A percentile compares a stretch with the other conserved stretches of the same genome.
phyloP scores from a whole-genome alignment of 2,113 vertebrate species.

The Chunga burmeisteri region DNA sequence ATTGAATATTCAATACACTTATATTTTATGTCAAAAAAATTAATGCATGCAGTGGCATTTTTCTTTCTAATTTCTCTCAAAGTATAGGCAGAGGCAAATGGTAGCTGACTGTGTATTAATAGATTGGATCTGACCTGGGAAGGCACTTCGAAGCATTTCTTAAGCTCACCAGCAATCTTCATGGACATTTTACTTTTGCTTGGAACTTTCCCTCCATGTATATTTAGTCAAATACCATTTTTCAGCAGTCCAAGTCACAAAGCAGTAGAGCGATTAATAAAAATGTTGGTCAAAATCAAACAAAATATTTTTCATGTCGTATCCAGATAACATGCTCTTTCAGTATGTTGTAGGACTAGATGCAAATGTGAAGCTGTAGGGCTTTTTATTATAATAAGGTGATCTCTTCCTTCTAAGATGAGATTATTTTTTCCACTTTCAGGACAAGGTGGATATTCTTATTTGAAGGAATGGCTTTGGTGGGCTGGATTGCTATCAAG shows the following conservation, averaged over 20 bases:
- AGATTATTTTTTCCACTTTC: slow-evolving; percentile 11
- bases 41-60: not conserved
- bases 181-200: not conserved
- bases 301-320: not conserved
- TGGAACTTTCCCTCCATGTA: not conserved
- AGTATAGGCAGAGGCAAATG: not conserved
- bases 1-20: not conserved
- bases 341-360: not conserved
- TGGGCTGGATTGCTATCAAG: slow-evolving; percentile 82
- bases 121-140: not conserved
- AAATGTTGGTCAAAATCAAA: not conserved
- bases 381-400: not conserved
- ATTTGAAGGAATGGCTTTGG: slow-evolving; percentile 84
- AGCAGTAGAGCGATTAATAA: not conserved
- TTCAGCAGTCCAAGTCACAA: not conserved
- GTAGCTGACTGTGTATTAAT: not conserved
- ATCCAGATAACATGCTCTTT: not conserved
- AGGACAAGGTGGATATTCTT: slow-evolving; percentile 83
- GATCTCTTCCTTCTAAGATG: not conserved
- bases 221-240: not conserved
- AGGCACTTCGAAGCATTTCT: not conserved
- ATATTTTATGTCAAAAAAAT: not conserved
- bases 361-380: not conserved
- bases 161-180: not conserved
- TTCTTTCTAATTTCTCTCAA: not conserved